Base-by-base conservation (phyloP, 2,113 vertebrate genomes). In the Onychostruthus taczanowskii region DNA sequence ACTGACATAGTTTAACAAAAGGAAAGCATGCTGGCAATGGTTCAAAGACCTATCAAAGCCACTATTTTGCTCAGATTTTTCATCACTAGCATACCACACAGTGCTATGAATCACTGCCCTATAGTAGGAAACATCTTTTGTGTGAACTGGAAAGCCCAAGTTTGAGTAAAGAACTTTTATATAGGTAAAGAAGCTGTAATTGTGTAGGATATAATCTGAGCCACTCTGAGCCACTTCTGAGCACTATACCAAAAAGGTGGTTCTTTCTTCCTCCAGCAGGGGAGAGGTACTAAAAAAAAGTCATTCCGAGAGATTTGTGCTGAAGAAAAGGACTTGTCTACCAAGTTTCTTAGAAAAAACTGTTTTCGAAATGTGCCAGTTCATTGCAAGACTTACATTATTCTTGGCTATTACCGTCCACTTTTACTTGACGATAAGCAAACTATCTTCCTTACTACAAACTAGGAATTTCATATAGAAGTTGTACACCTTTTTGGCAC, bases 1-100 rank as follows among this genome's bases (percentile, higher is more conserved):
- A 82, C 80, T 91, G 62, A 77, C 80, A 80, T 37, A 78, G 35
- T 89, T 72, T 81, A 89, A 90, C 52, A 91, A 84, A 94, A 87
- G 41, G 41, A 88, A 14, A 95, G 67, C 37, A 63, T 22, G 20
- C 2, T 89, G 59, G 26, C 44, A 93, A 56, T 53, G 46, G 73
- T 89, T 84, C 61, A 88, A 86, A 96, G 43, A 63, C 44, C 41
- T 77, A 81, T 28, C 44, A 94, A 94, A 95, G 49, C 8, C 39
- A 62, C 27, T 27, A n/a, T 49, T 47, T 95, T 89, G 74, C 59
- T 84, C 80, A 88, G 52, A 41, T 70, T 91, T 93, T 70, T 84
- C 44, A 90, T 66, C 93, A 79, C 33, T 33, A 76, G 59, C 41
- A 61, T 50, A 84, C 47, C 46, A 82, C 64, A 93, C 90, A 95